A percentile compares a stretch with the other conserved stretches of the same genome.
phyloP scores from a whole-genome alignment of 2,888 invertebrate genomes.

The Drosophila subsilvestris region DNA sequence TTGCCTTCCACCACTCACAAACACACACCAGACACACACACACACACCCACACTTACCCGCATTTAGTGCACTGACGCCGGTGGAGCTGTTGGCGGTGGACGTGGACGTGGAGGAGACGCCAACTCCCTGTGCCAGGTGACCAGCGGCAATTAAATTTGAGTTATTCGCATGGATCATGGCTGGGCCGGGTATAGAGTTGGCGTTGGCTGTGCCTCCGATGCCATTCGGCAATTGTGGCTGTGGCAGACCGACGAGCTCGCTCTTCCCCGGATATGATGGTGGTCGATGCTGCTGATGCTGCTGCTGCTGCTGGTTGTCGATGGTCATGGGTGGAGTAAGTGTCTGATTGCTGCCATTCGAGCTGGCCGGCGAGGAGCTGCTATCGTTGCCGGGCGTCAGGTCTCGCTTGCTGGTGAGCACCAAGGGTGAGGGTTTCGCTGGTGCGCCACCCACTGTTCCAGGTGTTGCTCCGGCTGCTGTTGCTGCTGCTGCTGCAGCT shows the following conservation, averaged over 20 bases:
- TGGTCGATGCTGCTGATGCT: constrained; percentile 27
- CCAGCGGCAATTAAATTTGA: constrained; percentile 74
- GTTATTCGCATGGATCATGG: constrained; percentile 76
- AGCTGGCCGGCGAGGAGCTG: constrained; percentile 81
- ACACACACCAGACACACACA: not conserved
- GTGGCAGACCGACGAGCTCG: constrained; percentile 40
- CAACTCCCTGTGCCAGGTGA: constrained; percentile 65
- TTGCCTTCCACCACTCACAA: not conserved
- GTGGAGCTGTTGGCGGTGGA: constrained; percentile 26
- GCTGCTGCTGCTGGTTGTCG: constrained; percentile 74
- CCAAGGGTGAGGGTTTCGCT: constrained; percentile 38
- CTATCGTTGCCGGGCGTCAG: constrained; percentile 65
- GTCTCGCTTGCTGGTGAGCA: constrained; percentile 70
- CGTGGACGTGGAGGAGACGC: constrained; percentile 14
- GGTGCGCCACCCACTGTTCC: constrained; percentile 22
- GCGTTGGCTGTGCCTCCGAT: constrained; percentile 39
- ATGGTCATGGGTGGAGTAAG: constrained; percentile 82
- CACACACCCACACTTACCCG: constrained; percentile 61
- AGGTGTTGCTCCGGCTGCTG: constrained; percentile 1
- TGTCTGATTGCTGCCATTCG: constrained; percentile 83
- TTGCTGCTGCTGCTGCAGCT: constrained; percentile 27
- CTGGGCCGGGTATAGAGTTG: constrained; percentile 47
- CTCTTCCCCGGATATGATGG: constrained; percentile 23
- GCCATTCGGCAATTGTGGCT: constrained; percentile 67
- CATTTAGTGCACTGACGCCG: constrained; percentile 58